Base-by-base conservation (phyloP, 2,888 invertebrate genomes). In the Plebejus argus region DNA sequence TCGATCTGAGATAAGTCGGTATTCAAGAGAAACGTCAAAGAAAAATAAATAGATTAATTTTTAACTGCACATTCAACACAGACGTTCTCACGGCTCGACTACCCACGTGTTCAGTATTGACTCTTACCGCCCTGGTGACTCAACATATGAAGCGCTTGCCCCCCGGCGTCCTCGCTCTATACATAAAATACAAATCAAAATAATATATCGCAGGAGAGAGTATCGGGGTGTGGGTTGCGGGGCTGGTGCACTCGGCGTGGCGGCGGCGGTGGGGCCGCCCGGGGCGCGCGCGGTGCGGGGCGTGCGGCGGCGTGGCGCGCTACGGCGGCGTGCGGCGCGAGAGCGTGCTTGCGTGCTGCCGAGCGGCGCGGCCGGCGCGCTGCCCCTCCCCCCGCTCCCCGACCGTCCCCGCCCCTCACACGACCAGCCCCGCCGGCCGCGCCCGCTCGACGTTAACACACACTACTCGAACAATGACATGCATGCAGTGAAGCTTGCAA, bases 81-180 rank as follows among this genome's bases (percentile, higher is more conserved):
- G 93, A 93, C 93, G 94, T 93, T 93, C 93, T 92, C 92, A 93
- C 91, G 92, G 87, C 90, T 91, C 87, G 92, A 91, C 93, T 93
- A 93, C 91, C 93, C 93, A 93, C 87, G 90, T 90, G 90, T 91
- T 85, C 90, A 91, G 89, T 90, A 84, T 88, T 90, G 74, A 91
- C 91, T 95, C 97, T 98, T 97, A 98, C 98, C 98, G 97, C 98
- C 98, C 97, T 98, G 98, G 94, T 97, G 97, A 94, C 97, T 96
- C 95, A 98, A 95, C 96, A 96, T 96, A 94, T 97, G 96, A 95
- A 98, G 95, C 90, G 98, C 98, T 95, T 97, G 96, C 94, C 97
- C 96, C 93, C 98, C 98, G 91, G 97, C 96, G 91, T 98, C 98
- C 96, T 98, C 97, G 95, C 98, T 98, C 98, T 98, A 96, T 94